Evolutionary conservation across 2,888 invertebrate species (phyloP).

Genomic region (Shargacucullia verbasci): DNA sequence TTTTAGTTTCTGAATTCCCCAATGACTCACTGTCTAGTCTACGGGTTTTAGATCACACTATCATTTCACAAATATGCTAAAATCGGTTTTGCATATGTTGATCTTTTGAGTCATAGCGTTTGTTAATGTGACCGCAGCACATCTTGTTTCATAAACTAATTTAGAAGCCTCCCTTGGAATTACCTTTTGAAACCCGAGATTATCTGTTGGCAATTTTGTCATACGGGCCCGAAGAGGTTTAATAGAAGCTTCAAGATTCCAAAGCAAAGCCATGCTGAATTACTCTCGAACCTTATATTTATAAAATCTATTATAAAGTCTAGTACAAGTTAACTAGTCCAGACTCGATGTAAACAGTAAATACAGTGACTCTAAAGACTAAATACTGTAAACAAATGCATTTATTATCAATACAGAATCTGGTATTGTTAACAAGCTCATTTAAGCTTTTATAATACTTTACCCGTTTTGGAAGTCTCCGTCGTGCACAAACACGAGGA

Average conservation of each 20-base stretch:
- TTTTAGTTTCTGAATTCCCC: conserved; percentile 43
- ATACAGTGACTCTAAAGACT: conserved; percentile 16
- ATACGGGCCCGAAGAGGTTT: no score
- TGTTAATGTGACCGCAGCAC: no score
- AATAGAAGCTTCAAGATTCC: no score
- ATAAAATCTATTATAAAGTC: conserved; percentile 8
- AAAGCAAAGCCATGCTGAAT: no score
- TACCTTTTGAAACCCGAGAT: no score
- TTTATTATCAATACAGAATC: conserved; percentile 16
- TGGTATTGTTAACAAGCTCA: conserved; percentile 4
- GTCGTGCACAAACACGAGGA: conserved; percentile 82
- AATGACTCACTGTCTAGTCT: conserved; percentile 39
- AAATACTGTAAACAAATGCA: conserved; percentile 14
- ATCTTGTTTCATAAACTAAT: no score
- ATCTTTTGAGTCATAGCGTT: no score
- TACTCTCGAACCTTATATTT: background rate
- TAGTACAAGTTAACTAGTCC: background rate
- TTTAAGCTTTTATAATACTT: conserved; percentile 15
- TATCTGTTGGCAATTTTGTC: no score
- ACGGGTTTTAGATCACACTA: conserved; percentile 2
- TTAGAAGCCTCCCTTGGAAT: no score
- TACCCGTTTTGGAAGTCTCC: conserved; percentile 82
- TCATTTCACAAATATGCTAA: conserved; percentile 6
- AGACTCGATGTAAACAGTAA: conserved; percentile 24
- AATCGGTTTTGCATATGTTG: background rate